phyloP scores from a whole-genome alignment of 92 coral and sea anemone genomes.

The Umimayanthus kanabou region DNA sequence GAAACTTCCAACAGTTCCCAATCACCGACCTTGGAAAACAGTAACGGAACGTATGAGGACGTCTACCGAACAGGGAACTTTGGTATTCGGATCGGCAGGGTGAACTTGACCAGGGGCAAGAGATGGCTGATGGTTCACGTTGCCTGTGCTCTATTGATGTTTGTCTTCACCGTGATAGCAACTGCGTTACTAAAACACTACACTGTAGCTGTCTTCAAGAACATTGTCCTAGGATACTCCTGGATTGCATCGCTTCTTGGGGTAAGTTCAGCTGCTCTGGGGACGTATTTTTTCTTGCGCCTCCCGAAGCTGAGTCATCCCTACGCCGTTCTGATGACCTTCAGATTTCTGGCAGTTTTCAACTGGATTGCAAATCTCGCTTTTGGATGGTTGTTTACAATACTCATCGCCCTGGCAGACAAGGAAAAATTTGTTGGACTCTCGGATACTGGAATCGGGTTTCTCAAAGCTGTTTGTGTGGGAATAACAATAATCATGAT shows the following conservation, averaged over 20 bases:
- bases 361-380: conserved; percentile 8
- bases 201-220: neutral
- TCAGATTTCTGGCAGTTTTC: conserved; percentile 12
- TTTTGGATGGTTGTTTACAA: conserved; percentile 15
- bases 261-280: neutral
- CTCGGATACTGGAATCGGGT: conserved; percentile 22
- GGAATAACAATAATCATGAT: conserved; percentile 28
- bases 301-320: conserved; percentile 24
- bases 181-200: conserved; percentile 3
- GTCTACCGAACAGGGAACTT: conserved; percentile 27
- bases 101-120: conserved; percentile 1
- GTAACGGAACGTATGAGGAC: neutral
- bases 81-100: conserved; percentile 1
- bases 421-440: conserved; percentile 2
- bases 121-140: conserved; percentile 23
- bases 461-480: conserved; percentile 4
- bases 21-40: neutral
- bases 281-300: conserved; percentile 23
- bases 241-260: conserved; percentile 26
- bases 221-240: neutral
- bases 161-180: neutral
- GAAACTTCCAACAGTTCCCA: neutral
- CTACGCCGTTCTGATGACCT: conserved; percentile 16
- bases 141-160: conserved; percentile 15
- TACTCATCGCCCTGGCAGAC: neutral